Percentiles rank a stretch among this genome's conserved stretches.
Conservation (phyloP, 2,113 vertebrate species). For the Tiliqua scincoides region DNA sequence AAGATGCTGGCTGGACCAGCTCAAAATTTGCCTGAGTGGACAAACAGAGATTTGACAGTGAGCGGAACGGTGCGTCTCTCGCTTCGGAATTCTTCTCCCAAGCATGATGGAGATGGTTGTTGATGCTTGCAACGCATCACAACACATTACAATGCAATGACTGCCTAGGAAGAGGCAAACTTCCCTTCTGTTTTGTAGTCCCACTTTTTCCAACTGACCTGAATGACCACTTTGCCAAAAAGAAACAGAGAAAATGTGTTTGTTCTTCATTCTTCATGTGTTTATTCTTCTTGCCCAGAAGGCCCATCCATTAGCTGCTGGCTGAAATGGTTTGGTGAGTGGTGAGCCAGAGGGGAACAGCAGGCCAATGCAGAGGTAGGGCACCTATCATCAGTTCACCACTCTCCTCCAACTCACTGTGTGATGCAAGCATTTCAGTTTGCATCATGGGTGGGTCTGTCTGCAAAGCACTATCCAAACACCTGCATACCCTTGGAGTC, state of each 20-base stretch:
- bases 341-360: not conserved
- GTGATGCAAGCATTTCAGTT: too few relatives aligned
- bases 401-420: not conserved
- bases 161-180: conserved; percentile 12
- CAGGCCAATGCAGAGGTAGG: not conserved
- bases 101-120: not conserved
- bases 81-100: not conserved
- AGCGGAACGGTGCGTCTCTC: conserved; percentile 12
- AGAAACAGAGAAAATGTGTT: not conserved
- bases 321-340: not conserved
- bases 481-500: too few relatives aligned
- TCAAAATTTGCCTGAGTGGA: conserved; percentile 52
- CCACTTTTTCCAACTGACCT: not conserved
- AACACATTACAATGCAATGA: conserved; percentile 4
- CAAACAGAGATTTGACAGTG: conserved; percentile 26
- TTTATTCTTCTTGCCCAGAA: not conserved
- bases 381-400: not conserved
- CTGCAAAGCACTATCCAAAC: too few relatives aligned
- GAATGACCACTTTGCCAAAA: not conserved
- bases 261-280: not conserved
- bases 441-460: too few relatives aligned
- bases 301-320: too few relatives aligned
- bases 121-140: conserved; percentile 17
- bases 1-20: conserved; percentile 26
- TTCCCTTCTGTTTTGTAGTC: not conserved